Evolutionary conservation across 2,888 invertebrate genomes (phyloP), one percentile per base, ranked within the genome.

Genomic region (Leptothorax acervorum): DNA sequence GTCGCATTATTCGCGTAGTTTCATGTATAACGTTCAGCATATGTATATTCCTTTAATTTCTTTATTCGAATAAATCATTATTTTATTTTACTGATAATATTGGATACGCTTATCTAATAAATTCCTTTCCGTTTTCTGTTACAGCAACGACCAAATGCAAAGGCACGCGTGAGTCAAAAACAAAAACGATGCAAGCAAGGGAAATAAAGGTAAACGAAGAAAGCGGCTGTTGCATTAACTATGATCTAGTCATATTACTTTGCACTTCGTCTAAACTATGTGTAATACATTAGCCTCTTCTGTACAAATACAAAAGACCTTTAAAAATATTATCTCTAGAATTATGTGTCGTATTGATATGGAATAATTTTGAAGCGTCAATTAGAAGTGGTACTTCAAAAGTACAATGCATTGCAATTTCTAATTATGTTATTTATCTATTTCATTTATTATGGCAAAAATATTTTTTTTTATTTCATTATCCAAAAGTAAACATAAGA

Each of bases 221-320:
- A 86, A 87, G 90, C 90, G 91, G 92, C 92, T 93, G 91, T 93
- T 91, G 89, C 88, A 91, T 87, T 82, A 89, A 91, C 92, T 94
- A 93, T 93, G 93, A 94, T 94, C 94, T 94, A 94, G 94, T 94
- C 94, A 94, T 92, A 92, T 88, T 79, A 89, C 78, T 91, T 87
- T 42, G 35, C 48, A 66, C 12, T 55, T 60, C 65, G 12, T 31
- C 42, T 66, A 42, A 78, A 45, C 55, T 66, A 65, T 12, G 28
- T 78, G 39, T 55, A 76, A 76, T 39, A 55, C 12, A 15, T 51
- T 42, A n/a, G 55, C 3, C 28, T 55, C 18, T 55, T 42, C 9
- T 66, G 39, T 55, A 55, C 23, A 55, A 55, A 78, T 42, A n/a
- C 42, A 6, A 66, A 42, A 55, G 8, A 42, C 23, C 12, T 39